A percentile compares a stretch with the other conserved stretches of the same genome.
These are phyloP conservation scores for Tenebrosternarchus preto DNA, from an alignment of 2,113 vertebrate species.

Conservation along the genomic window DNA sequence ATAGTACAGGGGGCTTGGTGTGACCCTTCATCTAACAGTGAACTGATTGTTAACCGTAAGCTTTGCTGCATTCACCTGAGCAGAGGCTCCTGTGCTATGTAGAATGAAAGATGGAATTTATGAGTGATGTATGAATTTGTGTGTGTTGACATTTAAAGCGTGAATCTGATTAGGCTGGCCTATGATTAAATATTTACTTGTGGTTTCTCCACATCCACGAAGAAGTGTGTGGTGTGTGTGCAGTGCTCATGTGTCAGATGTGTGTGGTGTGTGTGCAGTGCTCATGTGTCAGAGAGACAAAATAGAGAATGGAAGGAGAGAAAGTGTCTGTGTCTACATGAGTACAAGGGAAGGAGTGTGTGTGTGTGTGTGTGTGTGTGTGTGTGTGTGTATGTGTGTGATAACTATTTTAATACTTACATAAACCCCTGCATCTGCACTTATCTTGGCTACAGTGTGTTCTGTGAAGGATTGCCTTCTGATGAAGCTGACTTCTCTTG, in stretches of 20 bases:
- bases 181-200: constrained; percentile 55
- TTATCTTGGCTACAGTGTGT: too few species aligned
- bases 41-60: constrained; percentile 4
- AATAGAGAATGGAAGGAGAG: too few species aligned
- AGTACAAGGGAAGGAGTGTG: too few species aligned
- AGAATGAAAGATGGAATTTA: neutral
- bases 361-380: constrained; percentile 7
- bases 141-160: constrained; percentile 44
- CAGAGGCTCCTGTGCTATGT: neutral
- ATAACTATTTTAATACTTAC: neutral
- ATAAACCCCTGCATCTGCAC: constrained; percentile 5
- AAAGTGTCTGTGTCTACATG: too few species aligned
- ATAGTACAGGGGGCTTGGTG: constrained; percentile 7
- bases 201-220: constrained; percentile 10
- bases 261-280: constrained; percentile 26
- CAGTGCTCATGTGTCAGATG: too few species aligned
- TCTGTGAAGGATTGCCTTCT: too few species aligned
- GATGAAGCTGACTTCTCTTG: too few species aligned
- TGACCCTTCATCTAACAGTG: constrained; percentile 1
- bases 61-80: neutral
- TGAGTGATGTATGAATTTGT: neutral
- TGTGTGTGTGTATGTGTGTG: neutral
- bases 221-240: constrained; percentile 18
- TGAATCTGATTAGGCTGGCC: constrained; percentile 34
- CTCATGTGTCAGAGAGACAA: too few species aligned